These are phyloP conservation scores for Ophion obscuratus DNA, from an alignment of 2,888 invertebrate genomes.

Conservation along the genomic window DNA sequence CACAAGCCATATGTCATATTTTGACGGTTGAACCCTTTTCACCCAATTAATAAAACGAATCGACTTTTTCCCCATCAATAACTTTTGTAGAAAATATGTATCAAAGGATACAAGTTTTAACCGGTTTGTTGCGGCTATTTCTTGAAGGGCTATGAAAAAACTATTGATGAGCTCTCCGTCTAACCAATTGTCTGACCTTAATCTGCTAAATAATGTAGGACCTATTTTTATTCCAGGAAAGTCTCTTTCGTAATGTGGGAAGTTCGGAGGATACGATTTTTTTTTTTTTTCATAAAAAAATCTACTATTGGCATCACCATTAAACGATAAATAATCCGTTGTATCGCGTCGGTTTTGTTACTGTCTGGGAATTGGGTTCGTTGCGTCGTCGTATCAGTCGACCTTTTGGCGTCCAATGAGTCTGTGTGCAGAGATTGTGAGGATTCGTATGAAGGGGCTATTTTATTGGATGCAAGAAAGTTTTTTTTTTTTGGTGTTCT, in stretches of 20 bases:
- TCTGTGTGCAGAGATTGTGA: too few relatives aligned
- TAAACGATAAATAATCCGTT: constrained; percentile 22
- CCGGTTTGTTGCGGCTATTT: background rate
- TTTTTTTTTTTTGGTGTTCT: too few relatives aligned
- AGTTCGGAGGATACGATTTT: background rate
- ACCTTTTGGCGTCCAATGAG: too few relatives aligned
- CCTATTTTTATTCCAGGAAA: constrained; percentile 9
- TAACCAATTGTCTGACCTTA: constrained; percentile 14
- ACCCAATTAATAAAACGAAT: constrained; percentile 18
- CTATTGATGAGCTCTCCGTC: constrained; percentile 30
- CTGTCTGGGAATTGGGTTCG: too few relatives aligned
- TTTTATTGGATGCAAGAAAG: too few relatives aligned
- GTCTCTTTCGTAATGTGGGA: constrained; percentile 17
- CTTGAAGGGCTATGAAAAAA: constrained; percentile 26
- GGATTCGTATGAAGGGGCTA: too few relatives aligned
- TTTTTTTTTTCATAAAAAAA: too few relatives aligned
- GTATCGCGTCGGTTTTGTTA: background rate
- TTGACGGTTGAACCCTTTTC: background rate
- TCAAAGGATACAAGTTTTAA: constrained; percentile 8
- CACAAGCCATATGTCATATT: constrained; percentile 23
- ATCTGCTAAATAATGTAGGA: background rate
- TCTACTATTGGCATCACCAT: too few relatives aligned
- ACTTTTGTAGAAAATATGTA: constrained; percentile 24
- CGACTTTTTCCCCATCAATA: background rate
- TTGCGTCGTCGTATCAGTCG: background rate